Base-by-base conservation (phyloP, 2,113 vertebrate species). In the Dendrocopos noguchii region DNA sequence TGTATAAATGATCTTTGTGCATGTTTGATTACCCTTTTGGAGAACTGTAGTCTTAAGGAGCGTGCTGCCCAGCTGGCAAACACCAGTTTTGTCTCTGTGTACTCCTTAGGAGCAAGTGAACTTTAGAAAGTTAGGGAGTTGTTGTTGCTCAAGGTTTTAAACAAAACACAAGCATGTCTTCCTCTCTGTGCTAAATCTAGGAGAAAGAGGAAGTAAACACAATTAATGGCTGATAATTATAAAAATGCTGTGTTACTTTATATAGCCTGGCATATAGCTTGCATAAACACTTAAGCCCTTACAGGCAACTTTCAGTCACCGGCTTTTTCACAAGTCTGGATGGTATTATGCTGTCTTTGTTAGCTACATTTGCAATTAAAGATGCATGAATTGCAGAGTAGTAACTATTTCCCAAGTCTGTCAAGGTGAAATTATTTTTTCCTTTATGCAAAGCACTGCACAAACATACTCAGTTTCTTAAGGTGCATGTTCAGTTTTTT, bases 181-280 rank as follows among this genome's bases (percentile, higher is more conserved):
- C 84, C 80, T 84, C 72, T 94, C 73, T 84, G 59, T 60, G 64
- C 77, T 95, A 90, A 85, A 83, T 83, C 87, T 55, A 76, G 63
- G 47, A 81, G 33, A 19, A 91, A 33, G 47, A 91, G 80, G 90
- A 94, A 94, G 77, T 87, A 29, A 94, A 87, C 53, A 72, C 28
- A 79, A 91, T 64, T 70, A 94, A 88, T 50, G 53, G 50, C 52
- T 71, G 78, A 81, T 89, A 88, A 91, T 74, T 56, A 71, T 70
- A 94, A 93, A 94, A 91, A 67, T 73, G 73, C 17, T 15, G 2
- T 44, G 47, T 94, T 77, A 64, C 68, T 93, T 94, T 89, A 81
- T 59, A 80, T 80, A 94, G 57, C 24, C 33, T 15, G 76, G 46
- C 56, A 91, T 76, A 87, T 47, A 82, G 33, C 57, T 63, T 71